phyloP scores from a whole-genome alignment of 30 jellyfish, hydroid and myxozoan species.

The Mastigias papua region DNA sequence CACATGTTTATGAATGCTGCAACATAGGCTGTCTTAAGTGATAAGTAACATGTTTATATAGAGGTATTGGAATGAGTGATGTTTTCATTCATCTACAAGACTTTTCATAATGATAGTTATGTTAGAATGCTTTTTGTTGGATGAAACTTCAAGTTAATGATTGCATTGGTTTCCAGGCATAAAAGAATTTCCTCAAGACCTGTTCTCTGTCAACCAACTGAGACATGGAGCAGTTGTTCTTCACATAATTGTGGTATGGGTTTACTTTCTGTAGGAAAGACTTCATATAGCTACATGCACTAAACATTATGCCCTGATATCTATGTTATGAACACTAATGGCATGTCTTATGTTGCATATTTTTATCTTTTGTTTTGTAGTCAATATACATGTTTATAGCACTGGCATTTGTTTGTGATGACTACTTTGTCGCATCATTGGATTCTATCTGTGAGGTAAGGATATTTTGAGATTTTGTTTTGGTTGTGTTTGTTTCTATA shows the following conservation, averaged over 20 bases:
- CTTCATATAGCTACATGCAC: neutral
- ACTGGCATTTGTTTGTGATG: slow-evolving; percentile 94
- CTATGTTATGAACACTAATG: too few species aligned
- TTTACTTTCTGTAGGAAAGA: neutral
- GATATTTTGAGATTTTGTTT: neutral
- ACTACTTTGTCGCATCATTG: slow-evolving; percentile 90
- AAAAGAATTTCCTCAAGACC: slow-evolving; percentile 67
- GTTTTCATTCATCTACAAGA: too few species aligned
- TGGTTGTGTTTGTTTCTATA: neutral
- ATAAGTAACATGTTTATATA: too few species aligned
- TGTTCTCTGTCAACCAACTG: slow-evolving; percentile 52
- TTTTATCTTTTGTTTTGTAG: slow-evolving; percentile 43
- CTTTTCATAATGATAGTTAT: too few species aligned
- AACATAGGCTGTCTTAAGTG: too few species aligned
- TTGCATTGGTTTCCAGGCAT: slow-evolving; percentile 33
- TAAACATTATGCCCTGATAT: neutral
- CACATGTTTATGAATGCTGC: too few species aligned
- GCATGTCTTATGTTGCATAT: neutral
- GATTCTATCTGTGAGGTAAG: slow-evolving; percentile 89
- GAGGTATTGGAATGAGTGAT: too few species aligned
- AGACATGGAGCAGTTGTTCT: slow-evolving; percentile 71
- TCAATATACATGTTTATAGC: slow-evolving; percentile 92
- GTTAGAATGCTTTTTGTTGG: neutral
- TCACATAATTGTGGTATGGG: slow-evolving; percentile 55
- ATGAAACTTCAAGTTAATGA: neutral